Base-by-base conservation (phyloP, 2,797 vertebrate genomes). In the Acipenser oxyrinchus region DNA sequence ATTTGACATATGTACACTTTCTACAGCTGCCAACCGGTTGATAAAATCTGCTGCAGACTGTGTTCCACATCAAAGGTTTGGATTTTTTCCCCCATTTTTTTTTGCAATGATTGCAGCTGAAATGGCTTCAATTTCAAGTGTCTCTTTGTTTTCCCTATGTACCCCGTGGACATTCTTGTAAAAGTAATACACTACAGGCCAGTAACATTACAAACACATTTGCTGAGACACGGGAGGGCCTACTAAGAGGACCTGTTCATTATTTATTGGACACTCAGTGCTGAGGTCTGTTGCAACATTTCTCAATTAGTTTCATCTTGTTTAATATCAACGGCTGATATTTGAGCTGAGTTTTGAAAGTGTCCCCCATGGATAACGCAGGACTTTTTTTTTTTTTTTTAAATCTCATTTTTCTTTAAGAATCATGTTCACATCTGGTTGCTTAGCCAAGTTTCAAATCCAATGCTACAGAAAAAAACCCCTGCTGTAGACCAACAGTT, bases 61-160 rank as follows among this genome's bases (percentile, higher is more conserved):
- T 6, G 9, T 18, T 68, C 49, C 67, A 76, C 71, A 75, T 78
- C 74, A 79, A 82, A 79, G 72, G 51, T 68, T 49, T 0, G 55
- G 55, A 58, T 13, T 7, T 58, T 6, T 11, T 58, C 15, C 12
- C 12, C 15, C 7, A 11, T 58, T 58, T 11, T 58, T 49, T 71
- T 66, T 63, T 58, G 12, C 1, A 58, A 58, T 6, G 12, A n/a
- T 13, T 58, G 9, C 12, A 58, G 55, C 55, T 58, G 12, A 58
- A 37, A n/a, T 58, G 12, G 55, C 15, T n/a, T n/a, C 10, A 58
- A 58, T n/a, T n/a, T 58, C 12, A n/a, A n/a, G 12, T 58, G 2
- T 13, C 55, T 58, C 4, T 58, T 4, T n/a, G 10, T 58, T 13
- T 58, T 53, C 52, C 12, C 9, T 13, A 9, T 53, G 9, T 12